phyloP scores from a whole-genome alignment of 2,888 invertebrate genomes.

The Oxycera nigricornis region DNA sequence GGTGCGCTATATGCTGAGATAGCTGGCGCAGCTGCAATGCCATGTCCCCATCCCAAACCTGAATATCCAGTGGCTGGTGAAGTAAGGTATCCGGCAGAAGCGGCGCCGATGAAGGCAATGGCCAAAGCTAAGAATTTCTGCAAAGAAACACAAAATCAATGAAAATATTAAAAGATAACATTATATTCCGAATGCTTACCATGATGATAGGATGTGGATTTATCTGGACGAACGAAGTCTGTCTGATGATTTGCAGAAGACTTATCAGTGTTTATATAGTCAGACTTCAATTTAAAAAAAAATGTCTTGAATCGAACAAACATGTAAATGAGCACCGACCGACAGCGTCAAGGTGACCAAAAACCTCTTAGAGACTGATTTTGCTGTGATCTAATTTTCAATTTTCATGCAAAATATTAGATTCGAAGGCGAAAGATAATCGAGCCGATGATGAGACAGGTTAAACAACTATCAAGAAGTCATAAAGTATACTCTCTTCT shows the following conservation, averaged over 20 bases:
- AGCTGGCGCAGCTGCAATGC: not conserved
- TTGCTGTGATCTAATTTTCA: too few relatives aligned
- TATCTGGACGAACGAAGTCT: not conserved
- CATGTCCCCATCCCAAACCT: not conserved
- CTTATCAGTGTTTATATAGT: not conserved
- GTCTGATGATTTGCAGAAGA: not conserved
- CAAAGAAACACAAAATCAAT: not conserved
- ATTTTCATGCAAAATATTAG: too few relatives aligned
- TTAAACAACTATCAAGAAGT: too few relatives aligned
- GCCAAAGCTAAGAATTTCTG: constrained; percentile 23
- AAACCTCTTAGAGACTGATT: too few relatives aligned
- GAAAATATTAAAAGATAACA: not conserved
- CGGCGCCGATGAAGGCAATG: constrained; percentile 14
- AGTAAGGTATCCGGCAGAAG: not conserved
- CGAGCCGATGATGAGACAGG: too few relatives aligned
- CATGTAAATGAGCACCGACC: too few relatives aligned
- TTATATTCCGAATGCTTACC: not conserved
- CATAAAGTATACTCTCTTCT: too few relatives aligned
- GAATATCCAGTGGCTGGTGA: not conserved
- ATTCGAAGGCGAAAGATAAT: too few relatives aligned
- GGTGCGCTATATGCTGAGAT: not conserved
- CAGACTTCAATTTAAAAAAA: too few relatives aligned
- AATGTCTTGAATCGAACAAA: too few relatives aligned
- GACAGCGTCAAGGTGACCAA: too few relatives aligned
- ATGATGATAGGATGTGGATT: not conserved